Conservation (phyloP, 2,113 vertebrate species). For the Trichechus manatus region DNA sequence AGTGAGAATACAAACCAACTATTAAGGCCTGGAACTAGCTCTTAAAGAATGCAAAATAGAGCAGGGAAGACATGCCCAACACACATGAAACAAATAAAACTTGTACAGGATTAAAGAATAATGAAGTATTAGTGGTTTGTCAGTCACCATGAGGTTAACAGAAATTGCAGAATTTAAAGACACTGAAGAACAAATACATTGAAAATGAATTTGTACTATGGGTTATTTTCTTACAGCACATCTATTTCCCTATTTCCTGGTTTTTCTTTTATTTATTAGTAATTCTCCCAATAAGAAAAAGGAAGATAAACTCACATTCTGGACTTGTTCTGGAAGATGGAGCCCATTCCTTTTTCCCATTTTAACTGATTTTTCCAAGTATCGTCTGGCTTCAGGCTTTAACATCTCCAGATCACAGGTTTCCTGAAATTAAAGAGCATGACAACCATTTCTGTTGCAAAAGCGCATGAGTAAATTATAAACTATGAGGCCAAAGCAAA, state of each 20-base stretch:
- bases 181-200: not conserved
- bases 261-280: conserved; percentile 50
- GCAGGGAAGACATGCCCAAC: not conserved
- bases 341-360: conserved; percentile 94
- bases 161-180: conserved; percentile 33
- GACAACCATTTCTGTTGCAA: conserved; percentile 64
- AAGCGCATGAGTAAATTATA: conserved; percentile 5
- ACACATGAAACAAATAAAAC: conserved; percentile 26
- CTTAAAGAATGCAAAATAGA: conserved; percentile 27
- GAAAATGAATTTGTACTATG: conserved; percentile 16
- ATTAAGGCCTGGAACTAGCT: conserved; percentile 4
- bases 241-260: conserved; percentile 18
- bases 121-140: not conserved
- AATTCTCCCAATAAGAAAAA: conserved; percentile 40
- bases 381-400: conserved; percentile 92
- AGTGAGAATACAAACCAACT: conserved; percentile 30
- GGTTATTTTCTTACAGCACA: conserved; percentile 39
- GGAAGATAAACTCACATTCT: conserved; percentile 89
- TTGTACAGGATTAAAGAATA: conserved; percentile 21
- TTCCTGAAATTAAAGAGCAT: conserved; percentile 88
- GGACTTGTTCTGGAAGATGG: conserved; percentile 93
- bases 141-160: not conserved
- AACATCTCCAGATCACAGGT: conserved; percentile 87
- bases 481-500: conserved; percentile 54
- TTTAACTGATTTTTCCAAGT: conserved; percentile 93